A percentile compares a stretch with the other conserved stretches of the same genome.
Conservation (phyloP, 2,113 vertebrate genomes). For the Ptilorrhoa leucosticta region DNA sequence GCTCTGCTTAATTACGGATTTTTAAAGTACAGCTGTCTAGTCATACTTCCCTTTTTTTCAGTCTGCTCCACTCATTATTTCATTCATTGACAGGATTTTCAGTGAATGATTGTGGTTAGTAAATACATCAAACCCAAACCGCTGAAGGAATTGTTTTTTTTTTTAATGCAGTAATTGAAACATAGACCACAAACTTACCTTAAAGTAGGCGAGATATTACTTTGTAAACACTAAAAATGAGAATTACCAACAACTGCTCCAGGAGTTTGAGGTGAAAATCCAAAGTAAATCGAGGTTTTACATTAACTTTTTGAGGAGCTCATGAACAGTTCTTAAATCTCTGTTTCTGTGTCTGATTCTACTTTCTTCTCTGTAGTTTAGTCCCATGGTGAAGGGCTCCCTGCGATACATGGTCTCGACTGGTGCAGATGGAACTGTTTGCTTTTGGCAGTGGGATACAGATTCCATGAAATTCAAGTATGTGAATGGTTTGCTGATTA, state of each 20-base stretch:
- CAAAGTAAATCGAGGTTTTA: not conserved
- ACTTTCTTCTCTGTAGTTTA: constrained; percentile 78
- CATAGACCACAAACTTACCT: not conserved
- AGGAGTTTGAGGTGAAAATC: not conserved
- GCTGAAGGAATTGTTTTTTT: not conserved
- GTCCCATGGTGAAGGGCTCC: constrained; percentile 91
- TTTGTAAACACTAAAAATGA: not conserved
- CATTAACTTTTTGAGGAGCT: fast-evolving
- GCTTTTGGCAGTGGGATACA: constrained; percentile 96
- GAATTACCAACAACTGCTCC: not conserved
- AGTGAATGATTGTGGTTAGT: not conserved
- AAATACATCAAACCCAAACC: not conserved
- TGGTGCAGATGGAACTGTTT: constrained; percentile 94
- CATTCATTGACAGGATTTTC: not conserved
- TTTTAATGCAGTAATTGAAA: not conserved
- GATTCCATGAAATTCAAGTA: constrained; percentile 90
- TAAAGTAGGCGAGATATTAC: not conserved
- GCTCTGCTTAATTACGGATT: not conserved
- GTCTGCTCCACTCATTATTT: not conserved
- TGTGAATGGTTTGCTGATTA: constrained; percentile 7
- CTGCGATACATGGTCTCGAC: constrained; percentile 94
- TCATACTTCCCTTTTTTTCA: not conserved
- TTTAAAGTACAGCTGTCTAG: not conserved
- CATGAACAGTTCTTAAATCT: not conserved
- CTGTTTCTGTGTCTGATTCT: not conserved